Evolutionary conservation across 1,140 invertebrate species (phyloP), one percentile per base, ranked within the genome.

Genomic region (Andricus grossulariae): DNA sequence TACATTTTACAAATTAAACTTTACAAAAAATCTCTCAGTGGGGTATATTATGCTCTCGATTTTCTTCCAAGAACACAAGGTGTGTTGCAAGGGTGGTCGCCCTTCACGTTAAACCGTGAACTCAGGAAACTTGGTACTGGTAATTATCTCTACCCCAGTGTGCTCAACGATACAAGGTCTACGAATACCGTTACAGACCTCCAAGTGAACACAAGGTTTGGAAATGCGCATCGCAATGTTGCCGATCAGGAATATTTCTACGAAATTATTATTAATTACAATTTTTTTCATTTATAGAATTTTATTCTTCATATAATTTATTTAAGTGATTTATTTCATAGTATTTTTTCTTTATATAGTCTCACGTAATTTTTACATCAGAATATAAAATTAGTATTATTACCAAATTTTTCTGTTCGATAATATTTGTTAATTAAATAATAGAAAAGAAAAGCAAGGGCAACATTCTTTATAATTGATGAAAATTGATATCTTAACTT

Each of bases 11-110:
- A 32, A 32, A 19, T 18, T 54, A 5, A 19, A 18, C 18, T 54
- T 54, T 16, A 54, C n/a, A 54, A 54, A 10, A 10, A 18, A 15
- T 18, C 52, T 45, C 39, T 10, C 39, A 18, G 52, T 54, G 52
- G 52, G 52, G 57, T 16, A 66, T 32, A 39, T 39, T 32, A 13
- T 32, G 15, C 13, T 66, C 57, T 66, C 57, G 16, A 39, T 39
- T 66, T 66, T 39, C 57, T 66, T 39, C 57, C 16, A 66, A 66
- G 57, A 66, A 66, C 25, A 66, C 57, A 66, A 66, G 57, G 57
- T 66, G 25, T 66, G 25, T 32, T 15, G 15, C 5, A 32, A 16
- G 57, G 57, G 57, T 66, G 57, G 21, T 66, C 25, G 57, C 57
- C 57, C 57, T 66, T 66, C 39, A 32, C 10, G 25, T 12, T 39